Evolutionary conservation across 2,797 vertebrate genomes (phyloP), one percentile per base, ranked within the genome.

Genomic region (Micropoecilia bifurca): DNA sequence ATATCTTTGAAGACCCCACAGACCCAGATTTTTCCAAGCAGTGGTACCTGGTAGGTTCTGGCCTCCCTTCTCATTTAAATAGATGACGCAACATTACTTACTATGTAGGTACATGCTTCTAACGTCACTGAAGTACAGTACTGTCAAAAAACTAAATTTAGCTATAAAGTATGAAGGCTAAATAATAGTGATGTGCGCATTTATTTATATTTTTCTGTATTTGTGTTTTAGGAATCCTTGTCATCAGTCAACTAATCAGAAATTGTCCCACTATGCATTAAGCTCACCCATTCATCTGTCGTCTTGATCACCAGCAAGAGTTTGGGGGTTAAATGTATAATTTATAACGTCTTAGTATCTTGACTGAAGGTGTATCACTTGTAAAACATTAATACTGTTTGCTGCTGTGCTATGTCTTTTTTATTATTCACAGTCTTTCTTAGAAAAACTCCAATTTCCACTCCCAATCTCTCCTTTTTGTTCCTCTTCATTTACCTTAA

Each of bases 11-110:
- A 87, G 97, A 98, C 83, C 98, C 96, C 57, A 96, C 96, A 0
- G 97, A 99, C 92, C 97, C 98, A 0, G 98, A 98, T 90, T 98
- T 97, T 84, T 90, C 96, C 0, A 97, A 97, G 95, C 98, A 99
- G 95, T 99, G 98, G 98, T 99, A 99, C 89, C 95, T 99, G 97
- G 98, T 99, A 90, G 47, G 97, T 92, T 63, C 45, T 48, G 5
- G 8, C 82, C 41, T 79, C 28, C 81, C 59, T 46, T 85, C 33
- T 74, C 25, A 36, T 53, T 39, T 80, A 20, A 25, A 41, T 68
- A 68, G 39, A 25, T 61, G n/a, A 39, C 2, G 1, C 28, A 53
- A 59, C 46, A 16, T 22, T 13, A 57, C 53, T 59, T 14, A 13
- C 4, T 20, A 30, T 63, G 16, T 59, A 61, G 14, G 57, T 71